A percentile compares a stretch with the other conserved stretches of the same genome.
These are phyloP conservation scores for Eristalis intricaria DNA, from an alignment of 2,888 invertebrate species.

Conservation along the genomic window DNA sequence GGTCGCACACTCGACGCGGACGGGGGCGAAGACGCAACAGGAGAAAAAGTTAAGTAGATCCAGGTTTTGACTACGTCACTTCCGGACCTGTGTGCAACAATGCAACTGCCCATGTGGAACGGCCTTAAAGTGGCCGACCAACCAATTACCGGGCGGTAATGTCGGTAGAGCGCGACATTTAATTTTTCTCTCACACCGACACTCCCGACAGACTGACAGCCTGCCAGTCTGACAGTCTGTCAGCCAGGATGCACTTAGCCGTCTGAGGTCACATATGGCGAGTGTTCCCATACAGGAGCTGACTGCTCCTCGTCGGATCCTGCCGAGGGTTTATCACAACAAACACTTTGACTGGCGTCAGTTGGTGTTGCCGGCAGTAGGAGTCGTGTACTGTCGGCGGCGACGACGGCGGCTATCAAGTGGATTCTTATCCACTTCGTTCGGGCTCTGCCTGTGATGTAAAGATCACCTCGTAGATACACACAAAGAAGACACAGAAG, in stretches of 20 bases:
- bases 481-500: conserved; percentile 61
- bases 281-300: conserved; percentile 58
- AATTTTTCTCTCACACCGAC: conserved; percentile 52
- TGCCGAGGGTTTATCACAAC: conserved; percentile 65
- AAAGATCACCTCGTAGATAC: conserved; percentile 58
- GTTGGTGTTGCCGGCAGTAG: conserved; percentile 41
- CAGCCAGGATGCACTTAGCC: conserved; percentile 59
- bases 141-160: conserved; percentile 54
- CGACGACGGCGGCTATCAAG: conserved; percentile 46
- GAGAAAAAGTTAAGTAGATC: conserved; percentile 51
- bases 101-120: conserved; percentile 58
- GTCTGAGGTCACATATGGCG: conserved; percentile 58
- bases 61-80: conserved; percentile 66
- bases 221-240: conserved; percentile 49
- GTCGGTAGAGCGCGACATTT: conserved; percentile 41
- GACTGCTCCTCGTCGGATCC: conserved; percentile 53
- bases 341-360: conserved; percentile 71
- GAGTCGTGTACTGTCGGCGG: conserved; percentile 12
- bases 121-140: conserved; percentile 14
- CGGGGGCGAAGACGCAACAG: conserved; percentile 20
- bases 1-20: too few species aligned
- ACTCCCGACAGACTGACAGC: background rate
- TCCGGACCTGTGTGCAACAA: conserved; percentile 35
- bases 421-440: conserved; percentile 62
- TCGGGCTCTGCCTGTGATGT: conserved; percentile 55